These are phyloP conservation scores for Stramonita haemastoma DNA, from an alignment of 2,888 invertebrate species.

Conservation along the genomic window DNA sequence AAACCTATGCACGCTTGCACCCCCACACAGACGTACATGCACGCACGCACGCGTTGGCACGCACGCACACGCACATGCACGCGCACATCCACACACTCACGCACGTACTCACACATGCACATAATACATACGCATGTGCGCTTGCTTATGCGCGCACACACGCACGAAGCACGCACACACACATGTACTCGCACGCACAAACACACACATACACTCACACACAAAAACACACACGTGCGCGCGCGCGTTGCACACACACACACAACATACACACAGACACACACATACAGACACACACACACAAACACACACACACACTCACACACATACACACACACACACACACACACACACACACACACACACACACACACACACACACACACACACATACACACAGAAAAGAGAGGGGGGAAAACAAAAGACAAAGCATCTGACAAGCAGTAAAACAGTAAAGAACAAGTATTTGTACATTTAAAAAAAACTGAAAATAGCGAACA, in stretches of 20 bases:
- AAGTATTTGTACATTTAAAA: no score
- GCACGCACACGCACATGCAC: background rate
- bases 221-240: no score
- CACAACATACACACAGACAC: no score
- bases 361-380: background rate
- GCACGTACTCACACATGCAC: background rate
- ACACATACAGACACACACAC: no score
- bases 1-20: no score
- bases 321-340: background rate
- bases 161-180: background rate
- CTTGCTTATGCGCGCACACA: background rate
- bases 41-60: no score
- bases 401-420: background rate
- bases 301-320: background rate
- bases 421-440: no score
- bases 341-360: background rate
- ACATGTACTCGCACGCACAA: background rate
- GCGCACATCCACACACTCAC: background rate
- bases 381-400: background rate
- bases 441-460: no score
- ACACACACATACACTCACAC: background rate
- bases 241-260: no score
- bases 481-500: no score
- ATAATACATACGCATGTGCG: background rate
- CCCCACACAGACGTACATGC: no score